These are phyloP conservation scores for Periophthalmus modestus DNA, from an alignment of 2,113 vertebrate genomes.

Conservation along the genomic window DNA sequence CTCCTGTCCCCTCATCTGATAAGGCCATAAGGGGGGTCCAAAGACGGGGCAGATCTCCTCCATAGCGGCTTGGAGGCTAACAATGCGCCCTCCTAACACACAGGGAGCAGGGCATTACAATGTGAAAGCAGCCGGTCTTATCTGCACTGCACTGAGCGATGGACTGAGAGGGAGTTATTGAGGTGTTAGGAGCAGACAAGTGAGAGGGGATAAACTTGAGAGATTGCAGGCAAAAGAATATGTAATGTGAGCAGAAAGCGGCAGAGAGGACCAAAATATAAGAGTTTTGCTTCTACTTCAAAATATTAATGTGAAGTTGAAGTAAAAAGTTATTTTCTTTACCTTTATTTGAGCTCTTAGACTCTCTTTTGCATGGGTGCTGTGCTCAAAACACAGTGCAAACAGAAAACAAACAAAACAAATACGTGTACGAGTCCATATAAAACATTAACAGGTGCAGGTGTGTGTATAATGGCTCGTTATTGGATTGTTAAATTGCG, in stretches of 20 bases:
- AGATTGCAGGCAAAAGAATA: background rate
- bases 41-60: slow-evolving; percentile 66
- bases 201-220: slow-evolving; percentile 2
- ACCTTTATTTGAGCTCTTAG: no score
- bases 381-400: no score
- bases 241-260: background rate
- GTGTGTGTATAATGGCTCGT: no score
- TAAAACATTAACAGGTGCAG: no score
- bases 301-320: background rate
- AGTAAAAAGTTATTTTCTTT: no score
- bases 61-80: slow-evolving; percentile 51
- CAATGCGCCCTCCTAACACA: slow-evolving; percentile 49
- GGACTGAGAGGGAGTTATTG: slow-evolving; percentile 29
- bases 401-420: no score
- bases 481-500: no score
- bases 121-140: slow-evolving; percentile 77
- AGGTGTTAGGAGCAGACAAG: slow-evolving; percentile 22
- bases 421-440: no score
- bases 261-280: background rate
- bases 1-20: slow-evolving; percentile 78
- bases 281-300: background rate
- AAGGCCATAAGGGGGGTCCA: slow-evolving; percentile 64
- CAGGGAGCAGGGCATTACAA: slow-evolving; percentile 70
- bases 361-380: no score
- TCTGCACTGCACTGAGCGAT: slow-evolving; percentile 68